Evolutionary conservation across 1,140 invertebrate species (phyloP), one percentile per base, ranked within the genome.

Genomic region (Pachyrhynchus sulphureomaculatus): DNA sequence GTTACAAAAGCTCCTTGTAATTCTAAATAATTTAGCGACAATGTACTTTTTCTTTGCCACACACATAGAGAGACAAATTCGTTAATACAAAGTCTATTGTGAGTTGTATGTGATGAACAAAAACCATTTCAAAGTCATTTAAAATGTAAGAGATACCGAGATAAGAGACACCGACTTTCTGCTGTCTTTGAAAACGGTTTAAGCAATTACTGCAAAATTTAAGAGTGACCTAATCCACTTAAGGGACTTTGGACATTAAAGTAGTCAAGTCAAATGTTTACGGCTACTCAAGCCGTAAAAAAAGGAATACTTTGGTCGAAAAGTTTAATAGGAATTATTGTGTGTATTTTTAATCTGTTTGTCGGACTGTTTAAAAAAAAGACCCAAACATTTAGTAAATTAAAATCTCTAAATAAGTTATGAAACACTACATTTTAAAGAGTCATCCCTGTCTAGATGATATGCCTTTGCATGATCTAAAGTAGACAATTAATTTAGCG

Each of bases 1-100:
- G n/a, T n/a, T n/a, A 59, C 58, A 53, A 48, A 33, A 48, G 45
- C 45, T 33, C 29, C 23, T 48, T 42, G 39, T 20, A 37, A 42
- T 42, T 10, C 17, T 42, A 18, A 42, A 42, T 42, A 42, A 21
- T 20, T 42, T 4, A 42, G 18, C 8, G 9, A 20, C 39, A 42
- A 21, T 21, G 6, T 21, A 8, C 3, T 42, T 20, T 10, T 15
- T 10, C 39, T 29, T 29, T 2, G 26, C 26, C 26, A 29, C 26
- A 42, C 39, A 42, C 39, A 42, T 20, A 42, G 39, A 4, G 17
- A 4, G 39, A 42, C 39, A 42, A 42, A 42, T 42, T 42, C 17
- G 18, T 20, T 9, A 15, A 18, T 13, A 32, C 18, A 24, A 47
- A 12, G 6, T 45, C 13, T 17, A 48, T 48, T 48, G 23, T 48